These are phyloP conservation scores for Lasiurus cinereus DNA, from an alignment of 2,113 vertebrate species.

Conservation along the genomic window DNA sequence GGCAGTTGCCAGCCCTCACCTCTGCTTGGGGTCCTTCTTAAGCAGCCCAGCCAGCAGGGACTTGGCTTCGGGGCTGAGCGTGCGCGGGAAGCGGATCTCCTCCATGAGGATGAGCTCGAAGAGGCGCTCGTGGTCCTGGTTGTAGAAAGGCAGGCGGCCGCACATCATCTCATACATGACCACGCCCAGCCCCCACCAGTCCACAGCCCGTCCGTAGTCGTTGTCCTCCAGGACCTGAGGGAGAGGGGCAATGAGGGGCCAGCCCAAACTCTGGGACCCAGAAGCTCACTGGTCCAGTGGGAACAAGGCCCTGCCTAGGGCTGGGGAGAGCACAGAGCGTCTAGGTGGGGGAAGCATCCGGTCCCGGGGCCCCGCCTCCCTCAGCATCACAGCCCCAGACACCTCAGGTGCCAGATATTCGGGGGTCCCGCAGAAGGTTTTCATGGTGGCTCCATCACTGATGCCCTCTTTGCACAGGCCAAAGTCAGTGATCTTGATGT, in stretches of 20 bases:
- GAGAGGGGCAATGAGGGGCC: not conserved
- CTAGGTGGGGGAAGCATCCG: not conserved
- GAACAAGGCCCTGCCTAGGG: not conserved
- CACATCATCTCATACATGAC: constrained; percentile 99
- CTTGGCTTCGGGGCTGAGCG: constrained; percentile 91
- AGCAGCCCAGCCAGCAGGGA: constrained; percentile 93
- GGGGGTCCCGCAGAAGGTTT: constrained; percentile 96
- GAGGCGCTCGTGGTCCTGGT: constrained; percentile 96
- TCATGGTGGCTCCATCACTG: constrained; percentile 96
- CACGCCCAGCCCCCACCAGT: constrained; percentile 97
- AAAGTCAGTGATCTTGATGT: constrained; percentile 98
- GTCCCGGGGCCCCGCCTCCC: not conserved
- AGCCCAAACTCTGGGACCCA: fast-evolving
- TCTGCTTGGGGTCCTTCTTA: constrained; percentile 95
- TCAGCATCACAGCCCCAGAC: not conserved
- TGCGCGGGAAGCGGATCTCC: constrained; percentile 95
- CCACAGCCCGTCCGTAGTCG: constrained; percentile 94
- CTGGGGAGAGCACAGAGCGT: fast-evolving
- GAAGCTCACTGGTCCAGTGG: not conserved
- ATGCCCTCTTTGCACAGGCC: constrained; percentile 97
- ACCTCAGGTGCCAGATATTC: constrained; percentile 98
- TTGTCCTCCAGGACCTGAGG: constrained; percentile 96
- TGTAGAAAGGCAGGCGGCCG: constrained; percentile 96
- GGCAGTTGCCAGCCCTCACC: constrained; percentile 82
- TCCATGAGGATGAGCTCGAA: constrained; percentile 98